Base-by-base conservation (phyloP, 2,888 invertebrate species). In the Phyllotreta striolata region DNA sequence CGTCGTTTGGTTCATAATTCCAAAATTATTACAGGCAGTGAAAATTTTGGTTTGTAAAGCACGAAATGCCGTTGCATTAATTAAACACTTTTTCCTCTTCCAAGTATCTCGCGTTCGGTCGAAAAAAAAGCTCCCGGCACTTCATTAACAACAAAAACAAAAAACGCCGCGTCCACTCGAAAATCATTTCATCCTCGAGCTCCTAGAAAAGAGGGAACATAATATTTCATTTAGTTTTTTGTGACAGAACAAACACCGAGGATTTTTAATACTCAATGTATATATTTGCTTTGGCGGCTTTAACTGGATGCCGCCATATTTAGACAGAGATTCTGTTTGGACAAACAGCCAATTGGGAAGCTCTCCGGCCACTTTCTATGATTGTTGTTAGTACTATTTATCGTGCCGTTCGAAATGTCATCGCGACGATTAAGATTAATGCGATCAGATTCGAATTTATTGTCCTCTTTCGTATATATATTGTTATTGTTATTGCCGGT, bases 221-320 rank as follows among this genome's bases (percentile, higher is more conserved):
- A 73, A 74, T 72, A 74, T 75, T 76, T 75, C 76, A 71, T 75
- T 76, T 75, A 76, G 73, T 75, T 76, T 75, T 76, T 76, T 75
- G 74, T 73, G 72, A 68, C 72, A 73, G 62, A 68, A 66, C 70
- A 71, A 75, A 77, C 73, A 76, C 64, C 24, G 71, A 52, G 71
- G 73, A 71, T 72, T 68, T 66, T 78, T 79, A 80, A 80, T 79
- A 79, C 80, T 68, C 71, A 72, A 72, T 66, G 76, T 74, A 78
- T 76, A 80, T 80, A 80, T 80, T 80, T 77, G 74, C 72, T 71
- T 71, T 71, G 71, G 72, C 58, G 68, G 76, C 79, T 78, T 79
- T 79, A 71, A 70, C 74, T 73, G 71, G 65, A 70, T 70, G 73
- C 79, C 78, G 77, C 77, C 75, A 73, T 77, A 71, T 78, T 78